These are phyloP conservation scores for Vespertilio murinus DNA, from an alignment of 2,797 vertebrate species.

Conservation along the genomic window DNA sequence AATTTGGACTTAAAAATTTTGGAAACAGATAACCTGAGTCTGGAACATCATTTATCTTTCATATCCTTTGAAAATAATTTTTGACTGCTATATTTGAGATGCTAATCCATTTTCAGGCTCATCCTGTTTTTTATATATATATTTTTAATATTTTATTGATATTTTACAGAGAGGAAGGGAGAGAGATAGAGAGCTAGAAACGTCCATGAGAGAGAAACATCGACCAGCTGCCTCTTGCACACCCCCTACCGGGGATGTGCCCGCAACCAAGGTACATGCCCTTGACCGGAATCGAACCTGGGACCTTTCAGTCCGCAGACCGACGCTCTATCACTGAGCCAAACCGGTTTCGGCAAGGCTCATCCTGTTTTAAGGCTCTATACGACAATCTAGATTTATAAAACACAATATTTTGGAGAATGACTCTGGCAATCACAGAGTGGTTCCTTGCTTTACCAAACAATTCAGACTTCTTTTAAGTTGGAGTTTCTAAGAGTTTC, in stretches of 20 bases:
- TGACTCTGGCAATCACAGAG: not conserved
- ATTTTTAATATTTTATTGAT: too few relatives aligned
- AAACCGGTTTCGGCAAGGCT: too few relatives aligned
- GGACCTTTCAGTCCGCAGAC: too few relatives aligned
- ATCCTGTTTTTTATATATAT: too few relatives aligned
- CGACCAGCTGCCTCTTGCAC: too few relatives aligned
- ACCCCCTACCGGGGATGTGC: too few relatives aligned
- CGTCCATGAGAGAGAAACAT: too few relatives aligned
- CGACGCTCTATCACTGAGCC: too few relatives aligned
- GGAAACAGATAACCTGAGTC: not conserved
- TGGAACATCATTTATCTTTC: slow-evolving; percentile 34
- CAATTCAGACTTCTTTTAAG: not conserved
- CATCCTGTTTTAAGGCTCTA: not conserved
- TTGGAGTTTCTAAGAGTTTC: not conserved
- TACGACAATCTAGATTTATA: slow-evolving; percentile 8
- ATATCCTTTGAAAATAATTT: slow-evolving; percentile 41
- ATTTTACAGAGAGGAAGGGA: too few relatives aligned
- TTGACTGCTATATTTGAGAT: not conserved
- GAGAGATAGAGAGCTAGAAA: too few relatives aligned
- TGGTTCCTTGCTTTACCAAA: not conserved
- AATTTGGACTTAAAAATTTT: not conserved
- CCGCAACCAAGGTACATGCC: too few relatives aligned
- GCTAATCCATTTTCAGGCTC: not conserved
- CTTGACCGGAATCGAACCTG: too few relatives aligned
- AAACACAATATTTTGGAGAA: not conserved